Base-by-base conservation (phyloP, 2,113 vertebrate species). In the Siniperca knerii region DNA sequence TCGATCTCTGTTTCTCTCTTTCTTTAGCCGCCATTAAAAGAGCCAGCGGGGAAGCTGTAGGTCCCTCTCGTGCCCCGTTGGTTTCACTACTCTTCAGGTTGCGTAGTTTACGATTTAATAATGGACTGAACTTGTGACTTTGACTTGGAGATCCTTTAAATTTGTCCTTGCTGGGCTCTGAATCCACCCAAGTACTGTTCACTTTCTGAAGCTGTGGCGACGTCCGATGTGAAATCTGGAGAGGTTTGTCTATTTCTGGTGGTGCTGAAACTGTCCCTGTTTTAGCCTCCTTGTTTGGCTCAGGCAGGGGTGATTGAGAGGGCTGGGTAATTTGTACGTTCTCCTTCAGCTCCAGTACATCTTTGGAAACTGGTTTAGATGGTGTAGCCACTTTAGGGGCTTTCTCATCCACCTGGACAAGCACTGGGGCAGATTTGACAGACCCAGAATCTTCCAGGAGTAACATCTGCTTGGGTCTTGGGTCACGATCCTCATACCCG, bases 21-120 rank as follows among this genome's bases (percentile, higher is more conserved):
- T 98, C 95, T 84, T 97, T 97, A 67, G 98, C 98, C 0, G 98
- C 98, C 85, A 96, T 92, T 29, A 99, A 94, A 77, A 99, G 96
- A 4, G 97, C 97, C 92, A 99, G 93, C 0, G 98, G 98, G 18
- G 98, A 99, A 0, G 96, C 62, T 25, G 77, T 70, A 50, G 61
- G 48, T 35, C 78, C 61, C 0, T 95, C 90, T 46, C 86, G 90
- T n/a, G 74, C 25, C 3, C 69, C 85, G 0, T 48, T 67, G n/a
- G 57, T 83, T 69, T 97, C 64, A 92, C 90, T 0, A 90, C 93
- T 80, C 94, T 93, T 0, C 90, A 96, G 78, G 94, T 93, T 93
- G 91, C 94, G 89, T 67, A 93, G 74, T 90, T 95, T 95, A n/a
- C 71, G 75, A 84, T 92, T 93, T 65, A 95, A 33, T 48, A 95